Base-by-base conservation (phyloP, 2,888 invertebrate genomes). In the Apodemia mormo region DNA sequence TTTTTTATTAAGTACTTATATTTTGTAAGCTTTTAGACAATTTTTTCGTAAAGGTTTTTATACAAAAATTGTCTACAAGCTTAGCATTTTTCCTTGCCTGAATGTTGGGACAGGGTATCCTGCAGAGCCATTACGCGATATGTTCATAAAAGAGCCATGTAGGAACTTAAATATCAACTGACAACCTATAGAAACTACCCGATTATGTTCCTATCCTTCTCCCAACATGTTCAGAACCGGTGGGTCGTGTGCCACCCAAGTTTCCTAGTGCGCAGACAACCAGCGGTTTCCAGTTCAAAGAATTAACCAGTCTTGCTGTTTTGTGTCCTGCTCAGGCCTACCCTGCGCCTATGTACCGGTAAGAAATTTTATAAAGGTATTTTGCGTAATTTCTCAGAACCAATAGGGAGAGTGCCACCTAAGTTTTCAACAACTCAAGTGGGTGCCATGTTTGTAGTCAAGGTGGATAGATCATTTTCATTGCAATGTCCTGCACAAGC, bases 101-200 rank as follows among this genome's bases (percentile, higher is more conserved):
- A 97, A 97, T 97, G 97, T 97, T 97, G 97, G 97, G 97, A 97
- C 97, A 97, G 97, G 97, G 97, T 97, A 97, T 97, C 97, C 97
- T 97, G 97, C 89, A 89, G 90, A 92, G 92, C 90, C 92, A 88
- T 88, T 83, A 90, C 92, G 65, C 64, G 65, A 22, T 29, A 37
- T 43, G 49, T 65, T 64, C 37, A 49, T 29, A 22, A 22, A 22
- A 37, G 64, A 49, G 52, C 65, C 5, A 54, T 45, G n/a, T 72
- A 73, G 72, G 70, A 33, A 37, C 67, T 65, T 65, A 22, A 40
- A 65, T 30, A 33, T 29, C 10, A 58, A 29, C 30, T 30, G 9
- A 30, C 29, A 30, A 58, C 45, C 45, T 45, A 9, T 10, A 58
- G 8, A 29, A 58, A 30, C 30, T 58, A 22, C 30, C 58, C 58